These are phyloP conservation scores for Vanacampus margaritifer DNA, from an alignment of 2,113 vertebrate species.

Conservation along the genomic window DNA sequence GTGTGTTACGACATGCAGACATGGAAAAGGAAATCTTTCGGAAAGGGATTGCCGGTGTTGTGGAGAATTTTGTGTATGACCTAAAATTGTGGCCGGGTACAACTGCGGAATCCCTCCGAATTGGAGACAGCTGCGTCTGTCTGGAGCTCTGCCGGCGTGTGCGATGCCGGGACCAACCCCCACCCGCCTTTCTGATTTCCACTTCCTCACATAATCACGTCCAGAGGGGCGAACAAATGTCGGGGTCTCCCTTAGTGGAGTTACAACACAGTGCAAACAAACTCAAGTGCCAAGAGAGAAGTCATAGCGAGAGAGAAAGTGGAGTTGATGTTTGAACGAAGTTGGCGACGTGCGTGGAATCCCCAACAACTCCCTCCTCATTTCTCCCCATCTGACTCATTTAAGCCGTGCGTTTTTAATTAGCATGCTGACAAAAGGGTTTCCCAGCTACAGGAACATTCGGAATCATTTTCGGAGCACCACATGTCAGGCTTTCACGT, in stretches of 20 bases:
- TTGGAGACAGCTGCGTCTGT: slow-evolving; percentile 77
- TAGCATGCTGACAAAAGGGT: slow-evolving; percentile 76
- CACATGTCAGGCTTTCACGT: not conserved
- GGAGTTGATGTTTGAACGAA: slow-evolving; percentile 76
- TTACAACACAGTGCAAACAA: slow-evolving; percentile 71
- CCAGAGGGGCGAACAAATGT: slow-evolving; percentile 47
- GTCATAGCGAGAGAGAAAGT: slow-evolving; percentile 45
- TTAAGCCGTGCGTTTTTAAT: slow-evolving; percentile 79
- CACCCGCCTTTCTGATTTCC: slow-evolving; percentile 55
- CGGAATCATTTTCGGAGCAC: slow-evolving; percentile 12
- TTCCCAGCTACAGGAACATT: slow-evolving; percentile 71
- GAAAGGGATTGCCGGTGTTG: slow-evolving; percentile 78
- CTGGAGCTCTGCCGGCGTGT: slow-evolving; percentile 41
- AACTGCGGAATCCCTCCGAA: slow-evolving; percentile 85
- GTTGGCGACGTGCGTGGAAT: slow-evolving; percentile 79
- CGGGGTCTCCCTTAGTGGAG: slow-evolving; percentile 68
- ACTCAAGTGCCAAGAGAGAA: slow-evolving; percentile 62
- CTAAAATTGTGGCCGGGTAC: slow-evolving; percentile 82
- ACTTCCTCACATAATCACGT: slow-evolving; percentile 67
- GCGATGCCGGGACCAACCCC: slow-evolving; percentile 24
- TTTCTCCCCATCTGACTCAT: slow-evolving; percentile 81
- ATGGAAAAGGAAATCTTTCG: slow-evolving; percentile 40
- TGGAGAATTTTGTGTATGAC: slow-evolving; percentile 87
- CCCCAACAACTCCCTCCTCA: slow-evolving; percentile 66
- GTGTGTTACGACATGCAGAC: slow-evolving; percentile 45